A percentile compares a stretch with the other conserved stretches of the same genome.
These are phyloP conservation scores for Cydia fagiglandana DNA, from an alignment of 1,140 invertebrate genomes.

Conservation along the genomic window DNA sequence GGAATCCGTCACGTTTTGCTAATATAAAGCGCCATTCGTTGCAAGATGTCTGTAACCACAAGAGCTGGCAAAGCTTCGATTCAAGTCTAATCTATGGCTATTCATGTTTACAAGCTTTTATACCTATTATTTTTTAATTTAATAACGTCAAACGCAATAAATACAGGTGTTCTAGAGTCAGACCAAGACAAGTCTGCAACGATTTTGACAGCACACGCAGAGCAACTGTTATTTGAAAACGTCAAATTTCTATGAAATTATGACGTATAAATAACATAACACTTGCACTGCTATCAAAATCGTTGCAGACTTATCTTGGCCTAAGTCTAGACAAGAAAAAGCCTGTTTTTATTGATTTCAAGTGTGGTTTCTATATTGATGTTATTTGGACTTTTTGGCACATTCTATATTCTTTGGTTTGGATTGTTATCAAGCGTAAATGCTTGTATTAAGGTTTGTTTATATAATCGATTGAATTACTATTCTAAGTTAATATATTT, in stretches of 20 bases:
- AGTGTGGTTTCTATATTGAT: neutral
- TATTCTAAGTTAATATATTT: slow-evolving; percentile 10
- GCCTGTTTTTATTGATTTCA: neutral
- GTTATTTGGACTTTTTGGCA: slow-evolving; percentile 13
- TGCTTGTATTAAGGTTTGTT: neutral
- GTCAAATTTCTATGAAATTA: no score
- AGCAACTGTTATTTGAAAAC: no score
- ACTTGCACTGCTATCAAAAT: no score
- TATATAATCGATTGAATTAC: slow-evolving; percentile 5
- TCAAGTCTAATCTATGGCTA: slow-evolving; percentile 12
- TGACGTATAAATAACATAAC: no score
- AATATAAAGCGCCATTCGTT: neutral
- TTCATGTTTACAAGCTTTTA: neutral
- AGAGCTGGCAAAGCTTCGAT: neutral
- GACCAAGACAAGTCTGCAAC: no score
- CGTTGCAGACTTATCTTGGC: no score
- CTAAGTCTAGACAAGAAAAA: neutral
- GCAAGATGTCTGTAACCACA: neutral
- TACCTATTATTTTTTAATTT: neutral
- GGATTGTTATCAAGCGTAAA: slow-evolving; percentile 3
- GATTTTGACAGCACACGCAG: no score
- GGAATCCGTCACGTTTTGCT: no score
- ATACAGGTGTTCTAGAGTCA: neutral
- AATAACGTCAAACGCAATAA: neutral
- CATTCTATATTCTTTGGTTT: slow-evolving; percentile 15